Percentiles rank a stretch among this genome's conserved stretches.
phyloP scores from a whole-genome alignment of 2,888 invertebrate species.

The Apantesis nais region DNA sequence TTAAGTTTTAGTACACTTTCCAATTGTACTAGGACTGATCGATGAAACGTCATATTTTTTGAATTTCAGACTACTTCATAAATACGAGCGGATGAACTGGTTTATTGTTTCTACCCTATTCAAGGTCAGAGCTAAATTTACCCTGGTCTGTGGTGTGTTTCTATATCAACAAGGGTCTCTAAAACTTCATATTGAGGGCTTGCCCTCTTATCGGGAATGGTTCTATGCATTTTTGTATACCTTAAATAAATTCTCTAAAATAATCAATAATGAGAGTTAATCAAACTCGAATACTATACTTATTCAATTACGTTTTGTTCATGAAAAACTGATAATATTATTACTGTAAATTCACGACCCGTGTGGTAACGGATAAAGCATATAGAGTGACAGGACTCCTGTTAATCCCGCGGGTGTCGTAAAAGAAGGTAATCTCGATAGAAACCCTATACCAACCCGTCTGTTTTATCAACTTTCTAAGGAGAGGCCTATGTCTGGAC shows the following conservation, averaged over 20 bases:
- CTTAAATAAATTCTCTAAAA: not conserved
- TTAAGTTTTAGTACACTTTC: not conserved
- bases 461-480: too few species aligned
- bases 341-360: not conserved
- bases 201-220: not conserved
- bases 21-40: not conserved
- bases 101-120: not conserved
- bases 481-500: too few species aligned
- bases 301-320: not conserved
- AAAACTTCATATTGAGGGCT: not conserved
- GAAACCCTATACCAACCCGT: too few species aligned
- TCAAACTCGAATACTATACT: not conserved
- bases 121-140: not conserved
- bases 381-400: too few species aligned
- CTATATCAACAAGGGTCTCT: not conserved
- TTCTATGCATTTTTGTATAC: not conserved
- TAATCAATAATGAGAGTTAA: not conserved
- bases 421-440: too few species aligned
- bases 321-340: not conserved
- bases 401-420: too few species aligned
- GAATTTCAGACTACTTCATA: not conserved
- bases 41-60: not conserved
- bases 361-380: too few species aligned
- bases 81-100: not conserved
- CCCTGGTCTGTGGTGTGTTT: not conserved